Base-by-base conservation (phyloP, 2,113 vertebrate species). In the Tyrannus savana region DNA sequence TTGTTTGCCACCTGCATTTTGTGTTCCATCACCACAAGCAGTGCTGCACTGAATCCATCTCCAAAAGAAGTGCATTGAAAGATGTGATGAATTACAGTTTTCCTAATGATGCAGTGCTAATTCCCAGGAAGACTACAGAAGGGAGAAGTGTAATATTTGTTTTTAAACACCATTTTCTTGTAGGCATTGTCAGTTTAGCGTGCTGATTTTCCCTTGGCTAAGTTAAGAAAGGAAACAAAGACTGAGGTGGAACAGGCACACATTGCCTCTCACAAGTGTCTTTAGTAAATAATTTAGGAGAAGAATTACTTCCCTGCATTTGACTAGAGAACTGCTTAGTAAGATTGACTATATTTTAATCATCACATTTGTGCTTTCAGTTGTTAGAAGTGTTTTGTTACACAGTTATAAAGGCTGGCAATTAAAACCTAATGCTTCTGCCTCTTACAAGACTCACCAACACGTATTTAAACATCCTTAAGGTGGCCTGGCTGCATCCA, bases 331-430 rank as follows among this genome's bases (percentile, higher is more conserved):
- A 73, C 7, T 11, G 17, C 55, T 80, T 91, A 44, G 63, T 49
- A 67, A 91, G 85, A 96, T 71, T 88, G 79, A 91, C 71, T 85
- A 18, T 28, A 80, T 91, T 96, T 96, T 90, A 90, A 93, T 95
- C 35, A 63, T 86, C n/a, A 6, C 44, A 35, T 78, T 86, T 96
- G 73, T 75, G 44, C 47, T 86, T 72, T 76, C 74, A 37, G 53
- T 91, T 94, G 76, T 64, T 97, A 69, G 55, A 69, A 95, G 23
- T 84, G 55, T 73, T 95, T 87, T 93, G 67, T 90, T 80, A 87
- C 49, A 24, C n/a, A 23, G 69, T 42, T 90, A 37, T 87, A 86
- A 90, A 59, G 77, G 53, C 64, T 87, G 39, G 50, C 72, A 95
- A 93, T 95, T 96, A 91, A 91, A 86, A 71, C 19, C 10, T 39